Percentiles rank a stretch among this genome's conserved stretches.
These are phyloP conservation scores for Vulpes vulpes DNA, from an alignment of 2,113 vertebrate genomes.

Conservation along the genomic window DNA sequence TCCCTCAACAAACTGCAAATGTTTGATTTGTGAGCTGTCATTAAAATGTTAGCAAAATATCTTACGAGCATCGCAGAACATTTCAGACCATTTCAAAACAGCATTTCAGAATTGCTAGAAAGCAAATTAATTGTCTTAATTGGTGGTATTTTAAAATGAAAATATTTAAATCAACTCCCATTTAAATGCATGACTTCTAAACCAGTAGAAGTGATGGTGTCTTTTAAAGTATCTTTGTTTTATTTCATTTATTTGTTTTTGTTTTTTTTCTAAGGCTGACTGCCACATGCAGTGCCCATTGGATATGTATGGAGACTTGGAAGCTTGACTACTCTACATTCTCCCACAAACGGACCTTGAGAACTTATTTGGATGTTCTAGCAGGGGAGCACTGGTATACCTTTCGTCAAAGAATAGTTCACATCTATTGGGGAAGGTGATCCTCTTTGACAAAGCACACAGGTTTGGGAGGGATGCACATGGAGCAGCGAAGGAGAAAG, in stretches of 20 bases:
- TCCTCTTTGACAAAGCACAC: background rate
- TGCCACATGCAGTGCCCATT: background rate
- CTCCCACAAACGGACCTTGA: background rate
- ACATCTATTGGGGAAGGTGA: background rate
- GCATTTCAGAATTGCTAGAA: background rate
- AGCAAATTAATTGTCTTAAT: background rate
- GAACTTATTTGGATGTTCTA: background rate
- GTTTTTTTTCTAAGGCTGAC: background rate
- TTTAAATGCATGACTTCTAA: background rate
- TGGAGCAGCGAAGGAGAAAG: background rate
- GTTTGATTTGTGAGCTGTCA: background rate
- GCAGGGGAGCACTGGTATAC: background rate
- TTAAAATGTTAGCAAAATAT: background rate
- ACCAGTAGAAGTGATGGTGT: background rate
- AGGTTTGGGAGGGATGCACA: background rate
- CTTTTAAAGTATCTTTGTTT: background rate
- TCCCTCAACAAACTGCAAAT: background rate
- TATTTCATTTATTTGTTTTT: background rate
- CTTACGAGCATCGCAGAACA: fast-evolving
- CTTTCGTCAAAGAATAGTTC: background rate
- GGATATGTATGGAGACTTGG: background rate
- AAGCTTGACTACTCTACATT: background rate
- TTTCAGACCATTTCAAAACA: background rate
- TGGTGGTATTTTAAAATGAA: background rate
- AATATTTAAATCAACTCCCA: background rate